Conservation (phyloP, 2,797 vertebrate species). For the Sebastes itinus region DNA sequence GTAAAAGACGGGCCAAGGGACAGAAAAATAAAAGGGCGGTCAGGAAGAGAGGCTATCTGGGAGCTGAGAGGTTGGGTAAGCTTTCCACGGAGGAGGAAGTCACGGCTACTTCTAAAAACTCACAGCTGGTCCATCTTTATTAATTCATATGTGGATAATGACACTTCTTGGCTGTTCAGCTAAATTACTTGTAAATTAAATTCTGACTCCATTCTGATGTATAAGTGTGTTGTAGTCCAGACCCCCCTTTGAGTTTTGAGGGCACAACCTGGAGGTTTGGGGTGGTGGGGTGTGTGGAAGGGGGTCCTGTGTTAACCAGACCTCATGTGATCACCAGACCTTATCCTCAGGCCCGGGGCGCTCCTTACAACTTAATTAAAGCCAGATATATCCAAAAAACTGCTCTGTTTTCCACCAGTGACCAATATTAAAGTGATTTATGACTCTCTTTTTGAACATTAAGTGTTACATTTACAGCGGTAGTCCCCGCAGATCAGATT, state of each 20-base stretch:
- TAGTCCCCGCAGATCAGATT: conserved; percentile 71
- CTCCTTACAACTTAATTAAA: conserved; percentile 79
- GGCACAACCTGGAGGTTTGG: conserved; percentile 32
- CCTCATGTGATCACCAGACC: conserved; percentile 73
- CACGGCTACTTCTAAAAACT: conserved; percentile 54
- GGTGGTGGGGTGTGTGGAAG: not conserved
- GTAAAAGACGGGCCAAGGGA: conserved; percentile 57
- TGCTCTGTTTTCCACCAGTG: conserved; percentile 53
- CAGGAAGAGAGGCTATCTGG: conserved; percentile 54
- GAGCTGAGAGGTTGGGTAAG: conserved; percentile 48
- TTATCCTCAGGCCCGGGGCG: conserved; percentile 58
- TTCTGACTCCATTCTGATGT: conserved; percentile 14
- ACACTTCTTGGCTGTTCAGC: conserved; percentile 16
- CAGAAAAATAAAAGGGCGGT: conserved; percentile 46
- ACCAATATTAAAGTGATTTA: conserved; percentile 81
- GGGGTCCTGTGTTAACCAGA: conserved; percentile 62
- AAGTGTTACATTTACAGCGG: conserved; percentile 76
- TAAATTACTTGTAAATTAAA: conserved; percentile 25
- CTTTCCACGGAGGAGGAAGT: conserved; percentile 49
- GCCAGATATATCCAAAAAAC: conserved; percentile 71
- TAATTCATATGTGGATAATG: conserved; percentile 50
- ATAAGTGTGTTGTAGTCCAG: conserved; percentile 22
- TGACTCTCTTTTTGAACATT: conserved; percentile 76
- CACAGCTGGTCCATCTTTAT: conserved; percentile 38
- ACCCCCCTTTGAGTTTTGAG: conserved; percentile 38